A percentile compares a stretch with the other conserved stretches of the same genome.
Evolutionary conservation across 2,113 vertebrate species (phyloP).

Genomic region (Poecile atricapillus): DNA sequence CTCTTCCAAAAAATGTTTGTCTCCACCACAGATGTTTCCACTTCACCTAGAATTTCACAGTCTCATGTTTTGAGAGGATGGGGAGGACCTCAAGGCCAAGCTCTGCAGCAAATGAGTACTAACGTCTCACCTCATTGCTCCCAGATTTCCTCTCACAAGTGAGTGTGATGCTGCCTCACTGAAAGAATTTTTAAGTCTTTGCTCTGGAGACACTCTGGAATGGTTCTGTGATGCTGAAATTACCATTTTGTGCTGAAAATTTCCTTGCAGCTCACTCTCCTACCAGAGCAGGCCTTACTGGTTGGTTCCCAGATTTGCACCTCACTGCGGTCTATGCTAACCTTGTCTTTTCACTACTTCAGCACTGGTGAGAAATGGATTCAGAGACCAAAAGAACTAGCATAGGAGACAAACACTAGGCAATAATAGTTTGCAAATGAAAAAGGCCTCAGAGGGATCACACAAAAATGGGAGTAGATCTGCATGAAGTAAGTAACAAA

Average conservation of each 20-base stretch:
- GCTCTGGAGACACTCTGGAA: neutral
- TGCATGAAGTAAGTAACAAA: neutral
- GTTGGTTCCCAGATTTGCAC: neutral
- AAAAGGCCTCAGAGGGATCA: neutral
- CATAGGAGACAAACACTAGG: neutral
- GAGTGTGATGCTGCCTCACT: neutral
- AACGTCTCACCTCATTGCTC: neutral
- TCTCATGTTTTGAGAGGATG: neutral
- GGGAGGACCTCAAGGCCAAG: neutral
- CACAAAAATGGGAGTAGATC: neutral
- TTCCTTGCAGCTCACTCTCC: neutral
- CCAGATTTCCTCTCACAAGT: neutral
- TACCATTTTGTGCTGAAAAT: neutral
- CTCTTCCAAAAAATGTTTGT: neutral
- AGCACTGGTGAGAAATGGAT: neutral
- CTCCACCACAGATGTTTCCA: neutral
- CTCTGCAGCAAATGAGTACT: neutral
- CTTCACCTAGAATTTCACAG: neutral
- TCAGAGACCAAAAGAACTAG: neutral
- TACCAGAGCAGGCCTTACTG: neutral
- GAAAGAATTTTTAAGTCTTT: neutral
- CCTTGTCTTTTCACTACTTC: neutral
- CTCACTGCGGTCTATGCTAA: neutral
- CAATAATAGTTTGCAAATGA: neutral
- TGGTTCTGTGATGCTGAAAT: neutral